Base-by-base conservation (phyloP, 2,888 invertebrate species). In the Drosophila neotestacea region DNA sequence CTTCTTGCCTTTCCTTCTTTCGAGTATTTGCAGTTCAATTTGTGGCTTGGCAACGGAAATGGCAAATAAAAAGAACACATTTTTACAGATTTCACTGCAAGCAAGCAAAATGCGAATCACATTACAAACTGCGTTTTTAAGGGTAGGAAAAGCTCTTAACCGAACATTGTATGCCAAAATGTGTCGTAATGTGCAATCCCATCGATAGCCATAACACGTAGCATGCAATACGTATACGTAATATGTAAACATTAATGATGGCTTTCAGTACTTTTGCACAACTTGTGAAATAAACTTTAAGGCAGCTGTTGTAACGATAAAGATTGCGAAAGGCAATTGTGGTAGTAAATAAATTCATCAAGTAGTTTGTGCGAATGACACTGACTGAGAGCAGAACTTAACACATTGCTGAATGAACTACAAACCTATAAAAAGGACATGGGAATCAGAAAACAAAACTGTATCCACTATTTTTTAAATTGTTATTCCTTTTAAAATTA, bases 1-100 rank as follows among this genome's bases (percentile, higher is more conserved):
- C 67, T 60, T 52, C 51, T 44, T 56, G 32, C 61, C 39, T 44
- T 32, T 51, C 52, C 54, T 30, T n/a, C 47, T 22, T 56, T 44
- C 39, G 13, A 36, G 36, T 80, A 70, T 86, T 86, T 85, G 79
- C 85, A 70, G 78, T 84, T 82, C 82, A 79, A 84, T 79, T 86
- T 81, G 75, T 77, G 73, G 27, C 74, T 58, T 85, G 85, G 88
- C 84, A 85, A 83, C 77, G 85, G 69, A 79, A 81, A 81, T 78
- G 67, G 73, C 72, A 79, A 81, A 81, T 79, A 80, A 68, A 71
- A 65, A 63, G 56, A 77, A 63, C 48, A 63, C 48, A 73, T 70
- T 77, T 68, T 70, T 77, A 68, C 73, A 48, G 70, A 77, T 73
- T 79, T 59, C 54, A 50, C 28, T 51, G 70, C 74, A 41, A 48